phyloP scores from a whole-genome alignment of 1,140 invertebrate genomes.

The Drosophila santomea region DNA sequence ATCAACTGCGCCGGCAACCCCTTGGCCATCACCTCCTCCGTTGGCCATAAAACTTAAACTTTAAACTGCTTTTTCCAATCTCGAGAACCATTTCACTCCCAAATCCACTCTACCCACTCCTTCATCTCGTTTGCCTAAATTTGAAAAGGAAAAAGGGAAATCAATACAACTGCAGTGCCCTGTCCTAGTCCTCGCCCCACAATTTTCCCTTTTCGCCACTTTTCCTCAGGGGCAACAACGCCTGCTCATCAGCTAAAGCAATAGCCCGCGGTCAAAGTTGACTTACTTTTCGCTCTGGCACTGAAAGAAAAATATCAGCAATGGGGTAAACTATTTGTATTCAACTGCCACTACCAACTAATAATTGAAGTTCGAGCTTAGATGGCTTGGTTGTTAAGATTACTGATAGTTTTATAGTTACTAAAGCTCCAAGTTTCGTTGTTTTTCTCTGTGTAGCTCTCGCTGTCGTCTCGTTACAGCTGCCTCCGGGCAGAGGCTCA shows the following conservation, averaged over 20 bases:
- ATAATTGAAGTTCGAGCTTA: no score
- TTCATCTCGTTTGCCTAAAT: constrained; percentile 46
- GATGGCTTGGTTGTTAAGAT: no score
- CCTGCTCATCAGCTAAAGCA: constrained; percentile 78
- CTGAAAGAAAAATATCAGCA: neutral
- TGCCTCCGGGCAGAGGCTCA: constrained; percentile 45
- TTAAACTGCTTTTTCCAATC: constrained; percentile 64
- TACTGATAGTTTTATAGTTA: no score
- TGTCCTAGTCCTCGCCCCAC: constrained; percentile 1
- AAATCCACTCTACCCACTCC: constrained; percentile 25
- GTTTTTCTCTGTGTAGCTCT: constrained; percentile 14
- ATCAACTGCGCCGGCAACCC: constrained; percentile 72
- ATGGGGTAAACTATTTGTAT: no score
- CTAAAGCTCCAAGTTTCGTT: no score
- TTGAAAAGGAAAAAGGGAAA: constrained; percentile 54
- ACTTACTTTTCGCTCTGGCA: constrained; percentile 49
- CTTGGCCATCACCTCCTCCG: constrained; percentile 30
- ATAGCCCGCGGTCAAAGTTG: constrained; percentile 78
- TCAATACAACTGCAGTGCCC: constrained; percentile 75
- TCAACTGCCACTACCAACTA: no score
- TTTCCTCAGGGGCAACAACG: constrained; percentile 18
- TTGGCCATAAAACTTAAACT: constrained; percentile 69
- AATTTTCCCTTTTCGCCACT: neutral
- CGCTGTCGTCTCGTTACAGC: constrained; percentile 52
- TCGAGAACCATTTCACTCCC: constrained; percentile 13